phyloP scores from a whole-genome alignment of 2,888 invertebrate species.

The Rhogogaster chlorosoma region DNA sequence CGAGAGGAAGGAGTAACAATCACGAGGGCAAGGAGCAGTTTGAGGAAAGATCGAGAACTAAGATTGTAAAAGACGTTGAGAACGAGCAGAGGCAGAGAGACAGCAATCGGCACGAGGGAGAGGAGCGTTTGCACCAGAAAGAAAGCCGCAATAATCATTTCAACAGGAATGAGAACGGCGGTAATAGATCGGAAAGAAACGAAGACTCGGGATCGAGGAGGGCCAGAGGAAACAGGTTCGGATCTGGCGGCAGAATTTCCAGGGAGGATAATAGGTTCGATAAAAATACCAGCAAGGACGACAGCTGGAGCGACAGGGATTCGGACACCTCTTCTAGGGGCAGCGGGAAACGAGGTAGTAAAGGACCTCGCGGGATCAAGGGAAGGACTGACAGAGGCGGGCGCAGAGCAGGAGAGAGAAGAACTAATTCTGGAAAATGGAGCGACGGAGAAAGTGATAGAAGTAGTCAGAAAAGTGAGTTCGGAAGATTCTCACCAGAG shows the following conservation, averaged over 20 bases:
- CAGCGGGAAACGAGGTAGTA: slow-evolving; percentile 61
- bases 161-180: slow-evolving; percentile 46
- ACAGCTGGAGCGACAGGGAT: slow-evolving; percentile 66
- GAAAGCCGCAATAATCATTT: slow-evolving; percentile 44
- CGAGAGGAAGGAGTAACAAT: slow-evolving; percentile 34
- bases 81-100: slow-evolving; percentile 67
- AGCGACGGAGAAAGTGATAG: slow-evolving; percentile 36
- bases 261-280: slow-evolving; percentile 60
- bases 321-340: slow-evolving; percentile 67
- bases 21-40: slow-evolving; percentile 35
- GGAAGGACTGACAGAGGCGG: slow-evolving; percentile 25
- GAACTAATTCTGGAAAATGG: slow-evolving; percentile 41
- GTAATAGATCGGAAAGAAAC: slow-evolving; percentile 43
- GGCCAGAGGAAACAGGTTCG: slow-evolving; percentile 47
- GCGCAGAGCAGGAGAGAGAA: slow-evolving; percentile 23
- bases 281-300: slow-evolving; percentile 37
- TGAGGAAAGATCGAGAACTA: slow-evolving; percentile 55
- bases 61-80: slow-evolving; percentile 67
- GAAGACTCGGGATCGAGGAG: slow-evolving; percentile 52
- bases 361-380: slow-evolving; percentile 40
- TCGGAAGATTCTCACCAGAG: neutral
- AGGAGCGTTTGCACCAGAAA: slow-evolving; percentile 45
- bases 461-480: slow-evolving; percentile 39
- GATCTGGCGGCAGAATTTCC: slow-evolving; percentile 48
- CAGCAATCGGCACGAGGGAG: slow-evolving; percentile 57